These are phyloP conservation scores for Diceros bicornis DNA, from an alignment of 2,797 vertebrate genomes.

Conservation along the genomic window DNA sequence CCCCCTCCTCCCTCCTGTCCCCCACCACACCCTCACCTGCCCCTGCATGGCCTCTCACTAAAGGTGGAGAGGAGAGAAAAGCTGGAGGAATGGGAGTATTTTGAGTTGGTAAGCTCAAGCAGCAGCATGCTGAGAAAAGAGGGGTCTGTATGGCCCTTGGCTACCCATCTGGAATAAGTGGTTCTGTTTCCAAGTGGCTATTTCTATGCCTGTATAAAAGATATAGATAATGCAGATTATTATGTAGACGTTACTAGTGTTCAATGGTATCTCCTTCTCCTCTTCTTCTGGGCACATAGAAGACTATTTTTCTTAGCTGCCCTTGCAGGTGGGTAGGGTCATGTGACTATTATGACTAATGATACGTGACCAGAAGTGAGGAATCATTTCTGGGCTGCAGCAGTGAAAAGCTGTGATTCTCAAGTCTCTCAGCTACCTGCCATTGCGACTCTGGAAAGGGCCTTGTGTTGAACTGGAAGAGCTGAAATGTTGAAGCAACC, in stretches of 20 bases:
- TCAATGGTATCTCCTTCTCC: neutral
- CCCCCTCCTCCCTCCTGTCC: neutral
- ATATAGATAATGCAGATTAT: neutral
- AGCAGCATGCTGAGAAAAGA: conserved; percentile 25
- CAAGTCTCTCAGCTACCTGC: neutral
- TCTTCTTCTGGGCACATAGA: conserved; percentile 15
- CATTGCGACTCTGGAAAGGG: neutral
- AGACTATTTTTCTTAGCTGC: conserved; percentile 37
- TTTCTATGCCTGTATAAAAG: neutral
- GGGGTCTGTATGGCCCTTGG: neutral
- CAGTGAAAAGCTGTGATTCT: conserved; percentile 26
- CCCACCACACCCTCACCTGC: neutral
- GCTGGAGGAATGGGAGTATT: neutral
- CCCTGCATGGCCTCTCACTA: neutral
- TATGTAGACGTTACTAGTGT: neutral
- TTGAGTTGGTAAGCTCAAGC: neutral
- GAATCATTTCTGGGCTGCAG: conserved; percentile 14
- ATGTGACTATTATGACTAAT: conserved; percentile 39
- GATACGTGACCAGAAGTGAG: conserved; percentile 19
- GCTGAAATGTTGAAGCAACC: neutral
- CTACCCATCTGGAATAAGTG: neutral
- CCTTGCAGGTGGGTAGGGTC: neutral
- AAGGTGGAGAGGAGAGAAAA: conserved; percentile 16
- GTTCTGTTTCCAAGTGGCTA: conserved; percentile 32
- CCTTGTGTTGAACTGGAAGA: conserved; percentile 43